A percentile compares a stretch with the other conserved stretches of the same genome.
Conservation (phyloP, 2,888 invertebrate genomes). For the Melinaea marsaeus region DNA sequence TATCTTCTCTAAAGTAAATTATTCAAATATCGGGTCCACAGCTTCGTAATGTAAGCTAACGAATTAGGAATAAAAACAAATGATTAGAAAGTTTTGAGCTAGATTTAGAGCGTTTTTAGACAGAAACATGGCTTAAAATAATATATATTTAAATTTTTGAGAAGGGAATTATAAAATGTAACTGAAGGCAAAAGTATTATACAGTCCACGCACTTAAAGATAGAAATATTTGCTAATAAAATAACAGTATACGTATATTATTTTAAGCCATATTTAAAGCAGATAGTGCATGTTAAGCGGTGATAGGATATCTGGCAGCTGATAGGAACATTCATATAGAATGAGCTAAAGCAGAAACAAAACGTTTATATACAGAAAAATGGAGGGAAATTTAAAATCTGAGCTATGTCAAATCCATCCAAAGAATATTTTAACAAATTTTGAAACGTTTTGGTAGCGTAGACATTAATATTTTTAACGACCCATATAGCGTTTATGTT, state of each 20-base stretch:
- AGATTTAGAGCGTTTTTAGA: slow-evolving; percentile 17
- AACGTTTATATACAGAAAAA: slow-evolving; percentile 12
- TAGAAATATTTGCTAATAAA: background rate
- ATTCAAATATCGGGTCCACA: slow-evolving; percentile 59
- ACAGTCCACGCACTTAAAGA: background rate
- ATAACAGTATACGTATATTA: background rate
- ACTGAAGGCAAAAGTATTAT: background rate
- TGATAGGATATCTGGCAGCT: background rate
- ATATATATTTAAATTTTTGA: background rate
- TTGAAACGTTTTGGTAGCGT: slow-evolving; percentile 20
- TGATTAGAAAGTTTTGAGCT: slow-evolving; percentile 28
- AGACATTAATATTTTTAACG: slow-evolving; percentile 11
- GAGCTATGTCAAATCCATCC: slow-evolving; percentile 52
- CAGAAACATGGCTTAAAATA: background rate
- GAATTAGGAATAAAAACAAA: slow-evolving; percentile 56
- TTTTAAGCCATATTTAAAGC: background rate
- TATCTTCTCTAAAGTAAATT: slow-evolving; percentile 18
- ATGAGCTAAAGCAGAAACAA: slow-evolving; percentile 12
- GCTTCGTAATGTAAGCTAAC: slow-evolving; percentile 60
- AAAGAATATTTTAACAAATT: slow-evolving; percentile 43
- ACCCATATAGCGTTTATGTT: slow-evolving; percentile 13
- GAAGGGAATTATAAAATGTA: background rate
- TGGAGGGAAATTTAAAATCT: slow-evolving; percentile 18
- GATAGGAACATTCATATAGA: background rate
- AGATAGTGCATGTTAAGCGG: slow-evolving; percentile 3